Evolutionary conservation across 2,113 vertebrate genomes (phyloP).

Genomic region (Blennius ocellaris): DNA sequence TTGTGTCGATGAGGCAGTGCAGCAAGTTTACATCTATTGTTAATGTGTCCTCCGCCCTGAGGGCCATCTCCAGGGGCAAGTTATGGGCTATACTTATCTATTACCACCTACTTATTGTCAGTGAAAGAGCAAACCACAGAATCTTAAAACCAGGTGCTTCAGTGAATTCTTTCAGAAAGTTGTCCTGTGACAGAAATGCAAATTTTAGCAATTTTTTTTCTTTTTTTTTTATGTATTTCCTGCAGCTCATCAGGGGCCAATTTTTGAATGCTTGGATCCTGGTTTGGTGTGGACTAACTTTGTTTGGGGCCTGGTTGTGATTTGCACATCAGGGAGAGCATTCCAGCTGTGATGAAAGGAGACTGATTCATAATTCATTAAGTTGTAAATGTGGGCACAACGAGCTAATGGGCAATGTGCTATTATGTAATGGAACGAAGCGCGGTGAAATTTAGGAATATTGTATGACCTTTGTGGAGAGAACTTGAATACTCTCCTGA

Average conservation of each 20-base stretch:
- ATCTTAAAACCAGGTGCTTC: background rate
- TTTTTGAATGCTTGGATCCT: constrained; percentile 2
- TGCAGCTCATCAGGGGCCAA: background rate
- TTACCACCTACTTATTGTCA: constrained; percentile 56
- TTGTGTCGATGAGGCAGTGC: constrained; percentile 33
- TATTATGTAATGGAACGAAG: constrained; percentile 71
- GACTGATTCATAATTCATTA: constrained; percentile 77
- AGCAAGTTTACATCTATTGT: constrained; percentile 56
- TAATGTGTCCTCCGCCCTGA: constrained; percentile 45
- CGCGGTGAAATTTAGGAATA: constrained; percentile 68
- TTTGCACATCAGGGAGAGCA: constrained; percentile 70
- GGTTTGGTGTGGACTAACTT: constrained; percentile 17
- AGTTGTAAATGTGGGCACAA: constrained; percentile 72
- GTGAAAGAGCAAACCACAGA: constrained; percentile 19
- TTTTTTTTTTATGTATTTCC: no score
- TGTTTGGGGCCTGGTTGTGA: constrained; percentile 56
- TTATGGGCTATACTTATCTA: constrained; percentile 49
- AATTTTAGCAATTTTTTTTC: background rate
- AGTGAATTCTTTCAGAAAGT: background rate
- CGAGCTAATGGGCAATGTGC: constrained; percentile 66
- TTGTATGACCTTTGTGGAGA: constrained; percentile 48
- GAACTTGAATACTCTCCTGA: constrained; percentile 36
- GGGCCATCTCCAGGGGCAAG: constrained; percentile 34
- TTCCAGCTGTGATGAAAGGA: constrained; percentile 78
- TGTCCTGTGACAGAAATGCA: background rate